Evolutionary conservation across 2,888 invertebrate genomes (phyloP), one percentile per base, ranked within the genome.

Genomic region (Lycaena phlaeas): DNA sequence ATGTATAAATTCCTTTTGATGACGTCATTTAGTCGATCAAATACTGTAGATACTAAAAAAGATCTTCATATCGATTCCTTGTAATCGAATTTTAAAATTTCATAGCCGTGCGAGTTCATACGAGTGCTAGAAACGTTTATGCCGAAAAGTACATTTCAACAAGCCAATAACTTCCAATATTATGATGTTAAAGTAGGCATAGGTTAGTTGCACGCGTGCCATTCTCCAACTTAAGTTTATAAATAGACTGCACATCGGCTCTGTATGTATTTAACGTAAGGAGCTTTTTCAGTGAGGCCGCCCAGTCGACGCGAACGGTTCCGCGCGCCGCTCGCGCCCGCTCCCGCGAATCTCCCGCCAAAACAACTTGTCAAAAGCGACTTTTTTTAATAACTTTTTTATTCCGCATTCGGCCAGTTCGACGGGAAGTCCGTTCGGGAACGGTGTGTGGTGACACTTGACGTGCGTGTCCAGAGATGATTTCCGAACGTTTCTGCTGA

Each of bases 231-330:
- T 79, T 78, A 78, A 68, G 55, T 64, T 75, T 81, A 79, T 75
- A 77, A 82, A 82, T 82, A 82, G 81, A 71, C 63, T 77, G 77
- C 76, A 79, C 76, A 74, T 72, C 70, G 61, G 64, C 60, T 60
- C 62, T 64, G 68, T 71, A 70, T 73, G 75, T 69, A 65, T 73
- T 72, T 65, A 66, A 64, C 68, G 75, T 66, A 75, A 73, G 76
- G 66, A 76, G 76, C 73, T 76, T 77, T 74, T 70, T 67, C 67
- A 67, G 75, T 57, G 65, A 55, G 64, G 59, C 63, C 64, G 64
- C 63, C 60, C 76, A 78, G 78, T 77, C 73, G 73, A 56, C 68
- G 70, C 64, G 61, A 61, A 60, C 68, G 61, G 57, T 54, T 55
- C 62, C 54, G 61, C 70, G 69, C 67, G 75, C 63, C 71, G 73